Evolutionary conservation across 2,888 invertebrate species (phyloP).

Genomic region (Frankliniella fusca): DNA sequence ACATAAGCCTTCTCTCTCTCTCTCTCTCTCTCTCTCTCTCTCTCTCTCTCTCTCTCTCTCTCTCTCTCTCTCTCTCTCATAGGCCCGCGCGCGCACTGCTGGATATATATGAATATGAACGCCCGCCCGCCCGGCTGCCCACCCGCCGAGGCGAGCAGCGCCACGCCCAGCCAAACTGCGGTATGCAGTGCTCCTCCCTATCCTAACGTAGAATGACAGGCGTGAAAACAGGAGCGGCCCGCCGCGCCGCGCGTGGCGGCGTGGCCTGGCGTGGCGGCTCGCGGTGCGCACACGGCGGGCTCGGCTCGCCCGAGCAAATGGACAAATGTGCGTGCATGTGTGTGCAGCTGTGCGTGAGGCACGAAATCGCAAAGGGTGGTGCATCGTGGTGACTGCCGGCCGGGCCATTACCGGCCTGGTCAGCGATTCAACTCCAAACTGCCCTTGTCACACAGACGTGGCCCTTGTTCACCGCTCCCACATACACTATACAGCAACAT

Average conservation of each 20-base stretch:
- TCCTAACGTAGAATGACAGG: slow-evolving; percentile 3
- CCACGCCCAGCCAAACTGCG: too few species aligned
- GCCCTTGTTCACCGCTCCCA: neutral
- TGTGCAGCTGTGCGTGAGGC: neutral
- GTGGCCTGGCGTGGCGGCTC: neutral
- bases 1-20: too few species aligned
- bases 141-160: neutral
- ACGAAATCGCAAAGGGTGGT: neutral
- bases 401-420: neutral
- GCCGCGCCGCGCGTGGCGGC: neutral
- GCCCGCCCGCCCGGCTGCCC: neutral
- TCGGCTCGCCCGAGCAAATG: neutral
- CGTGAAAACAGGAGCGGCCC: neutral
- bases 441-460: neutral
- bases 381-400: neutral
- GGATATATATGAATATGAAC: neutral
- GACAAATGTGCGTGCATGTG: slow-evolving; percentile 16
- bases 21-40: too few species aligned
- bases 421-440: neutral
- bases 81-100: neutral
- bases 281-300: neutral
- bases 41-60: too few species aligned
- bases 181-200: neutral
- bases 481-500: neutral
- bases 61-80: too few species aligned